Conservation (phyloP, 2,888 invertebrate species). For the Eilema sororculum region DNA sequence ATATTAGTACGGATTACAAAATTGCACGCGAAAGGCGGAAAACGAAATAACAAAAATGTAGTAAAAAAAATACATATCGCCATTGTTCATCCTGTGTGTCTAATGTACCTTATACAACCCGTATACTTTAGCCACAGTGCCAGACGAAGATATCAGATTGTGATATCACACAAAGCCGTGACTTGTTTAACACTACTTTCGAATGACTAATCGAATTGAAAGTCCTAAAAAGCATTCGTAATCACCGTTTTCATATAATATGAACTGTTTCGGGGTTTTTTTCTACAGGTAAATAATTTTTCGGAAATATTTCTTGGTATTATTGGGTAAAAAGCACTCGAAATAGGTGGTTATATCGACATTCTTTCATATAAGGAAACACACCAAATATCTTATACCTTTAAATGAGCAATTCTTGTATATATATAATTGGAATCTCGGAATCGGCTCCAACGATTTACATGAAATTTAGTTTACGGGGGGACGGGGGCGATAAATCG, state of each 20-base stretch:
- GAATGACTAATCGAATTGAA: constrained; percentile 29
- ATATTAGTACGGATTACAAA: neutral
- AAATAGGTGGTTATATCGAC: too few species aligned
- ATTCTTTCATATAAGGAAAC: too few species aligned
- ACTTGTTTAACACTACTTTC: constrained; percentile 40
- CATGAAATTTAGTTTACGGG: too few species aligned
- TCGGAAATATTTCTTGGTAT: too few species aligned
- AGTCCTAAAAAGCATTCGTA: constrained; percentile 32
- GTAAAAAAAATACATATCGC: neutral
- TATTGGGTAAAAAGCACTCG: too few species aligned
- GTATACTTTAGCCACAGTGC: neutral
- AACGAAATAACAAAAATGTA: neutral
- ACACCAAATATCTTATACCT: too few species aligned
- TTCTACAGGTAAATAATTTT: too few species aligned
- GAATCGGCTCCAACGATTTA: too few species aligned
- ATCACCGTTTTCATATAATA: neutral
- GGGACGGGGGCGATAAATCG: too few species aligned
- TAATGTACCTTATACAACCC: neutral
- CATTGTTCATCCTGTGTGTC: neutral
- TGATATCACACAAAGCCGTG: constrained; percentile 22
- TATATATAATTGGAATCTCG: too few species aligned
- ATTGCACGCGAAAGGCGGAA: neutral
- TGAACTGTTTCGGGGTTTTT: neutral
- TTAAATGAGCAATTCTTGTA: too few species aligned
- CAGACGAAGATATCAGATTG: constrained; percentile 5